These are phyloP conservation scores for Volucella bombylans DNA, from an alignment of 2,888 invertebrate genomes.

Conservation along the genomic window DNA sequence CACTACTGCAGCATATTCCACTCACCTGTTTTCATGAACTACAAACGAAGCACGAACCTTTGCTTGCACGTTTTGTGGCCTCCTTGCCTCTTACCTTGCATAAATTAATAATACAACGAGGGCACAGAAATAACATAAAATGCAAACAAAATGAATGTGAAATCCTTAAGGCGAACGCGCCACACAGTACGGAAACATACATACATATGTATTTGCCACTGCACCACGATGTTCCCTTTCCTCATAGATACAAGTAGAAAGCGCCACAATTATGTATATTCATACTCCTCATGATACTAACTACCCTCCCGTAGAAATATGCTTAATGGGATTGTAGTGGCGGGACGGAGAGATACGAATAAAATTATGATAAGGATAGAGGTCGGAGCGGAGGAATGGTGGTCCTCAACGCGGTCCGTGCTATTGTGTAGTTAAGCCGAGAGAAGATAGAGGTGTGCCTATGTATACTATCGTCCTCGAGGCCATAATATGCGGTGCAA, in stretches of 20 bases:
- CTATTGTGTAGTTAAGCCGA: not conserved
- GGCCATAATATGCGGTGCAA: constrained; percentile 13
- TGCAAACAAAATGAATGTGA: constrained; percentile 9
- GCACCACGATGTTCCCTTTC: constrained; percentile 23
- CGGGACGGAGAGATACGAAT: too few relatives aligned
- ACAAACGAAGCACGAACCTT: constrained; percentile 10
- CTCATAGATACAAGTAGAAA: not conserved
- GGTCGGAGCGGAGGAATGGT: too few relatives aligned
- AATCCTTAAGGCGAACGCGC: constrained; percentile 53
- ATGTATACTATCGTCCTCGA: not conserved
- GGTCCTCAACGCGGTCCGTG: not conserved
- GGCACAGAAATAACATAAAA: constrained; percentile 41
- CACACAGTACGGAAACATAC: too few relatives aligned
- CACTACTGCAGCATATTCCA: constrained; percentile 56
- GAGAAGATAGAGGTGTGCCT: not conserved
- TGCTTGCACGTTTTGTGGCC: constrained; percentile 1
- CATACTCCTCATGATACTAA: constrained; percentile 20
- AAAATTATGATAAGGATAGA: constrained; percentile 3
- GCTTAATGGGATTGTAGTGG: too few relatives aligned
- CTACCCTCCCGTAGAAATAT: not conserved
- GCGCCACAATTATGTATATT: constrained; percentile 22
- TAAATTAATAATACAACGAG: constrained; percentile 61
- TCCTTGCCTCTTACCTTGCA: constrained; percentile 8
- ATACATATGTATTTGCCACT: not conserved
- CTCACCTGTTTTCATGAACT: constrained; percentile 61